Base-by-base conservation (phyloP, 2,113 vertebrate genomes). In the Hucho hucho region DNA sequence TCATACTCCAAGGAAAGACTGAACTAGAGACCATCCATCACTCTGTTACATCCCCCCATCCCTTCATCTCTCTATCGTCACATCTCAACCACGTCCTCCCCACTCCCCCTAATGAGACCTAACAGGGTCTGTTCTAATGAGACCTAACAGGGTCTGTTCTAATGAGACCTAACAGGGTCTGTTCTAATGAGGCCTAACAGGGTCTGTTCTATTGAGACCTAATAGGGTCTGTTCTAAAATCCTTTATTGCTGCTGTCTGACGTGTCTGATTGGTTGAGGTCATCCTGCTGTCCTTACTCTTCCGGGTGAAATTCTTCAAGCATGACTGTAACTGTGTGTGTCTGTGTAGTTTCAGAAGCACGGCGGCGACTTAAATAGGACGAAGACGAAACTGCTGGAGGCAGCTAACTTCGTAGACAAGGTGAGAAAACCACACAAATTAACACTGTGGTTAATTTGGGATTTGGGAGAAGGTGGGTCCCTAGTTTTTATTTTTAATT, bases 371-470 rank as follows among this genome's bases (percentile, higher is more conserved):
- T 81, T 92, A 0, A 92, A 94, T 6, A 94, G 83, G 79, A 98
- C 96, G 26, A 95, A 91, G 78, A 78, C 84, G 80, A 98, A 95
- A 79, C 89, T 99, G 78, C 84, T 95, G 79, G 97, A 98, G 79
- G 94, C 95, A 4, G 96, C 96, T 70, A 99, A 99, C 90, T 95
- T 95, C 14, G 96, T 98, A 64, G 98, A 99, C 91, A 99, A 99
- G 97, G 98, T 99, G 14, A 32, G 47, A 56, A 3, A 59, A 29
- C 0, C n/a, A 49, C 37, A 11, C 37, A 9, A 9, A 43, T 61
- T 64, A 47, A 75, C 72, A 24, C n/a, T 61, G 3, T 22, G 58
- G 58, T 53, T 53, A 4, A 14, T 53, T 43, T 43, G 37, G 2
- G 7, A 43, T 53, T 43, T 43, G 37, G 37, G 9, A 43, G 37